phyloP scores from a whole-genome alignment of 64 coral and sea anemone species.

The Exaiptasia diaphana region DNA sequence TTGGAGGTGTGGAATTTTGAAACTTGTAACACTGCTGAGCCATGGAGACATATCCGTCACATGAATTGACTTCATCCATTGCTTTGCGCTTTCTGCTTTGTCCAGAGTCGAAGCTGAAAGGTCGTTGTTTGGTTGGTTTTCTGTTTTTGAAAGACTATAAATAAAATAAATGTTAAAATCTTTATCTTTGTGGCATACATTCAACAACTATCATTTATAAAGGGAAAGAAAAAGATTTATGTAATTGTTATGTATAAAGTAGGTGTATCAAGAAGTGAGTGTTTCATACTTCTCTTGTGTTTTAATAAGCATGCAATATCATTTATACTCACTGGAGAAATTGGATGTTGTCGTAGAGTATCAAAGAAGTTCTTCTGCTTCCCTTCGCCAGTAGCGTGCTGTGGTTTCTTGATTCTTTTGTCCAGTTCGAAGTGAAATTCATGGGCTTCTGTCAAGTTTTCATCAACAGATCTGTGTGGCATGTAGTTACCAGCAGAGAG shows the following conservation, averaged over 20 bases:
- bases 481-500: conserved; percentile 52
- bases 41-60: conserved; percentile 55
- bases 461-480: conserved; percentile 62
- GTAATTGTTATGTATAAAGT: background rate
- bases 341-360: conserved; percentile 74
- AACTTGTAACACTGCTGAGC: conserved; percentile 64
- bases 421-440: conserved; percentile 96
- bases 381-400: conserved; percentile 11
- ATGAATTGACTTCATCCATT: conserved; percentile 28
- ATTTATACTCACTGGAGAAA: conserved; percentile 75
- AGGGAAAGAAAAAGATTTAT: no score
- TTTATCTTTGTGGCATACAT: background rate
- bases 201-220: background rate
- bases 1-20: conserved; percentile 60
- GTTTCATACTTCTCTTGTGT: background rate
- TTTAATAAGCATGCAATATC: background rate
- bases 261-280: background rate
- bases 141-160: conserved; percentile 71
- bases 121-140: conserved; percentile 65
- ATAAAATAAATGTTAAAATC: background rate
- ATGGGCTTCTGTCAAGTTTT: conserved; percentile 66
- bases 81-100: conserved; percentile 46
- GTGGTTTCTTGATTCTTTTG: conserved; percentile 61
- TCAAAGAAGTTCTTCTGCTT: conserved; percentile 73
- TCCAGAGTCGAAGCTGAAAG: conserved; percentile 62